Conservation (phyloP, 2,797 vertebrate species). For the Bradypus variegatus region DNA sequence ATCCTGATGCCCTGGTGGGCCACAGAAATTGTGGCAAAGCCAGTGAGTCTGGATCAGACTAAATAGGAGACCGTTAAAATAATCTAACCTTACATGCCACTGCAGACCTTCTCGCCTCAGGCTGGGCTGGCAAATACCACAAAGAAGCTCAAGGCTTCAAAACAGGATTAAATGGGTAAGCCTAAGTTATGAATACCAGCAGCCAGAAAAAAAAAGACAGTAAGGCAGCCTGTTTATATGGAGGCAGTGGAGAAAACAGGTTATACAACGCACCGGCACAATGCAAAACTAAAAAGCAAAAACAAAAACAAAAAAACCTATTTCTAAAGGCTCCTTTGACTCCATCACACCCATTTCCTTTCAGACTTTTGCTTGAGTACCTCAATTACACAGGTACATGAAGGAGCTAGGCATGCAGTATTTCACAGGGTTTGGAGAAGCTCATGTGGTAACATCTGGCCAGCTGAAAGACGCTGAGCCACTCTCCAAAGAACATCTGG, state of each 20-base stretch:
- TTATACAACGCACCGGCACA: neutral
- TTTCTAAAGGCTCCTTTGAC: neutral
- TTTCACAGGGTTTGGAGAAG: neutral
- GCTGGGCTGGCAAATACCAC: neutral
- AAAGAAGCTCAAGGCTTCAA: neutral
- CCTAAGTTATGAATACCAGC: neutral
- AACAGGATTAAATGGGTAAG: neutral
- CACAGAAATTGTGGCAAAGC: neutral
- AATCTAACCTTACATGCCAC: accelerated
- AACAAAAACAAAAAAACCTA: neutral
- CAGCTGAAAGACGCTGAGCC: neutral
- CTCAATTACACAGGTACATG: neutral
- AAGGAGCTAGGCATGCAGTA: neutral
- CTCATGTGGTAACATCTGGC: neutral
- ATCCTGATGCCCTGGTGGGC: neutral
- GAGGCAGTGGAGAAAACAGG: neutral
- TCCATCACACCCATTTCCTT: neutral
- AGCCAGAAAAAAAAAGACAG: neutral
- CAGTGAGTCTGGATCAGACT: neutral
- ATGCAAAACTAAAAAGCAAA: neutral
- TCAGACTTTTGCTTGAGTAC: neutral
- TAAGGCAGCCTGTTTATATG: neutral
- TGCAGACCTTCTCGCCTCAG: neutral
- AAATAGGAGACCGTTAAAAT: neutral
- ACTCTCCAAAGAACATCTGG: neutral